phyloP scores from a whole-genome alignment of 2,888 invertebrate genomes.

The Lepidochitona cinerea region DNA sequence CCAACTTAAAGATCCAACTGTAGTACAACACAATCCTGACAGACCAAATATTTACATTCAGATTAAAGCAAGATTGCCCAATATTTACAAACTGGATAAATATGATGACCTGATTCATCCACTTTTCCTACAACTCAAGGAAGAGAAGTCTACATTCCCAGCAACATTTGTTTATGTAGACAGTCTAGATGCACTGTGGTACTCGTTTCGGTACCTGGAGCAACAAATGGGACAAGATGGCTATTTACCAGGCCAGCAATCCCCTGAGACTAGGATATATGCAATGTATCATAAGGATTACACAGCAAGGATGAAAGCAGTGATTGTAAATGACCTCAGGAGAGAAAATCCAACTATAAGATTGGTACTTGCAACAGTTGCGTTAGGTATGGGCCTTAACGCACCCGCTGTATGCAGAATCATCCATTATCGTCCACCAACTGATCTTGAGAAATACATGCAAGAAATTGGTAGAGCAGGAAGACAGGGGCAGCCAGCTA shows the following conservation, averaged over 20 bases:
- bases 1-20: conserved; percentile 8
- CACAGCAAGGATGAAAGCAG: conserved; percentile 29
- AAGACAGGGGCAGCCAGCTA: conserved; percentile 21
- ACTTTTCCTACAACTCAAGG: conserved; percentile 7
- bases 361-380: conserved; percentile 28
- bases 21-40: conserved; percentile 18
- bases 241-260: conserved; percentile 19
- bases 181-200: conserved; percentile 24
- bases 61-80: conserved; percentile 12
- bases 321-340: conserved; percentile 22
- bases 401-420: conserved; percentile 18
- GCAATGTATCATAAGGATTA: conserved; percentile 33
- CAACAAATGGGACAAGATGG: conserved; percentile 9
- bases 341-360: conserved; percentile 22
- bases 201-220: conserved; percentile 25
- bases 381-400: conserved; percentile 27
- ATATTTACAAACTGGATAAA: conserved; percentile 18
- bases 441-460: conserved; percentile 24
- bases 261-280: conserved; percentile 29
- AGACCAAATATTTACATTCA: conserved; percentile 21
- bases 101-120: conserved; percentile 21
- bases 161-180: conserved; percentile 25
- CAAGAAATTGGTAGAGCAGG: conserved; percentile 36
- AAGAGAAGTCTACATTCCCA: conserved; percentile 11
- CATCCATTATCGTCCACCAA: conserved; percentile 32